Base-by-base conservation (phyloP, 2,888 invertebrate genomes). In the Papilio protenor region DNA sequence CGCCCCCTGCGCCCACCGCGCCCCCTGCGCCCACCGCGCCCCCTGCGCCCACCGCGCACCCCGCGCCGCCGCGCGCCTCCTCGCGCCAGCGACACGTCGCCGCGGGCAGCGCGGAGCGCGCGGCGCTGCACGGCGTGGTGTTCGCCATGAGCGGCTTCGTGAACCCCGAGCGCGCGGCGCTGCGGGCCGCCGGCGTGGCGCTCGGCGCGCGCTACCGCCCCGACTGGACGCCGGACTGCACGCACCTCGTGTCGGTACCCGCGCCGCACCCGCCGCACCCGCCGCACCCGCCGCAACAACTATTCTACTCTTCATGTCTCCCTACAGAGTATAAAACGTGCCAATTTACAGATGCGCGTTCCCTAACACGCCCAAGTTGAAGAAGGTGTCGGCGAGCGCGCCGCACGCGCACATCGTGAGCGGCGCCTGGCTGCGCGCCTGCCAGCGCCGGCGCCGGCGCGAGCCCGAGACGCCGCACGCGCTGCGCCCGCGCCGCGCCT, bases 61-160 rank as follows among this genome's bases (percentile, higher is more conserved):
- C 47, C 5, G 47, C 47, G 11, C 47, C 47, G 47, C 47, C 8
- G 12, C 47, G 12, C 3, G 8, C 1, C 1, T 1, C 18, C 40
- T 11, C 11, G 71, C 59, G 27, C 40, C 57, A 1, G 49, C 79
- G 55, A n/a, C 12, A 78, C 76, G n/a, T 70, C 14, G 21, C 80
- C 3, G 77, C 80, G 40, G 75, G 79, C 6, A 18, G 75, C 18
- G 14, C 79, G 12, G 81, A 79, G 75, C 77, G 79, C 77, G 71
- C 69, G 23, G 73, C 88, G n/a, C 85, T 98, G 82, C 89, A 94
- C 16, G 96, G 95, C 75, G 97, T 97, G 5, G 95, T 96, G 78
- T 95, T 98, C 86, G 97, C 96, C n/a, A 95, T 99, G 81, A 98
- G 98, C 92, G 98, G 98, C 0, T 98, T 97, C 91, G 95, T 96